A percentile compares a stretch with the other conserved stretches of the same genome.
These are phyloP conservation scores for Phainopepla nitens DNA, from an alignment of 2,113 vertebrate species.

Conservation along the genomic window DNA sequence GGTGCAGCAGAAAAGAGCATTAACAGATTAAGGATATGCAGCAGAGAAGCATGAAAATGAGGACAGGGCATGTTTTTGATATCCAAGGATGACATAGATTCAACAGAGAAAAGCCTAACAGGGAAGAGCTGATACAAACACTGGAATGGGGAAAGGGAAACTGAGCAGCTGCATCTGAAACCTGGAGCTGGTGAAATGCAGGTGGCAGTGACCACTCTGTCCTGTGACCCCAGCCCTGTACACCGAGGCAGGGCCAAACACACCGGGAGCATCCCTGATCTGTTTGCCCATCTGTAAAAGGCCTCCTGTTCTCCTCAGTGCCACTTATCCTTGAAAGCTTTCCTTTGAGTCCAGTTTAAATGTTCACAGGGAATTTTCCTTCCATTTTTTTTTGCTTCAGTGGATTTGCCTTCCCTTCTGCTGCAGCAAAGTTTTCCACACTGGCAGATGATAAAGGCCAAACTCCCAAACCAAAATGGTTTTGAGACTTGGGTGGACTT, in stretches of 20 bases:
- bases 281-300: background rate
- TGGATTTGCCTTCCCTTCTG: background rate
- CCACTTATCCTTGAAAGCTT: background rate
- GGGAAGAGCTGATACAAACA: background rate
- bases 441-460: background rate
- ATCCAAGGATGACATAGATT: background rate
- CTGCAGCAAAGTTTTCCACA: background rate
- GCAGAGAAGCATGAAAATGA: background rate
- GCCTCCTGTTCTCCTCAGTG: accelerated
- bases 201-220: background rate
- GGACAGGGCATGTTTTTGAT: background rate
- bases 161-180: background rate
- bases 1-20: background rate
- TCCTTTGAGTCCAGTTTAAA: background rate
- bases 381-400: background rate
- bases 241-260: background rate
- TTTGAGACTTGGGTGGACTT: background rate
- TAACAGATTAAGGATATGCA: background rate
- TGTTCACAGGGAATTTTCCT: background rate
- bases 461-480: background rate
- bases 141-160: background rate
- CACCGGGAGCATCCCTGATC: background rate
- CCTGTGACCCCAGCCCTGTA: background rate
- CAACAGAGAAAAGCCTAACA: background rate
- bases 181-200: background rate